phyloP scores from a whole-genome alignment of 1,140 invertebrate species.

The Aphidius gifuensis region DNA sequence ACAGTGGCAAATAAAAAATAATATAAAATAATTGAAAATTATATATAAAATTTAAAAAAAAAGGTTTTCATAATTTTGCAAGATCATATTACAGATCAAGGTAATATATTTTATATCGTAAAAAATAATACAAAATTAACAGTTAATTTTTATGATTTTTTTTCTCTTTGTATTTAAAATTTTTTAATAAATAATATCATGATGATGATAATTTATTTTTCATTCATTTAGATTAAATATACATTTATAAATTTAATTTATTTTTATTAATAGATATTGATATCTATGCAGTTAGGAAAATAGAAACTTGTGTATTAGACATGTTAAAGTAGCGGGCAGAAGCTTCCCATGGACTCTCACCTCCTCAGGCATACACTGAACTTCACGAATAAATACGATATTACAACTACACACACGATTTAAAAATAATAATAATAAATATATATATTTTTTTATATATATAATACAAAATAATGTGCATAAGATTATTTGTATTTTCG shows the following conservation, averaged over 20 bases:
- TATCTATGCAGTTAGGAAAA: slow-evolving; percentile 23
- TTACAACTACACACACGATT: not conserved
- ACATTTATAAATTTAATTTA: not conserved
- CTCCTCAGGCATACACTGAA: slow-evolving; percentile 52
- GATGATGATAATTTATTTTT: too few relatives aligned
- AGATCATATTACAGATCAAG: too few relatives aligned
- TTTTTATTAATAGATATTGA: not conserved
- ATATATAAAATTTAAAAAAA: too few relatives aligned
- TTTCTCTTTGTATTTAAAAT: too few relatives aligned
- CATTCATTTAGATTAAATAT: too few relatives aligned
- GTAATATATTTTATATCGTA: too few relatives aligned
- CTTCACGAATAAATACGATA: slow-evolving; percentile 37
- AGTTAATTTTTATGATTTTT: too few relatives aligned
- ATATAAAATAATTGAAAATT: not conserved
- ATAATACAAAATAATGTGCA: too few relatives aligned
- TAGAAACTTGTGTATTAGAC: slow-evolving; percentile 33
- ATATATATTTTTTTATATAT: not conserved
- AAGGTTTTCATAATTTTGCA: too few relatives aligned
- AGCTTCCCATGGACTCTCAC: slow-evolving; percentile 56
- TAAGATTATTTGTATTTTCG: too few relatives aligned
- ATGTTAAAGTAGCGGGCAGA: slow-evolving; percentile 49
- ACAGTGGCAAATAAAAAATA: slow-evolving; percentile 8
- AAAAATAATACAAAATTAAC: too few relatives aligned
- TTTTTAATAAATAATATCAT: too few relatives aligned
- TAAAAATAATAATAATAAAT: not conserved